Conservation (phyloP, 92 coral and sea anemone genomes). For the Bergia puertoricense region DNA sequence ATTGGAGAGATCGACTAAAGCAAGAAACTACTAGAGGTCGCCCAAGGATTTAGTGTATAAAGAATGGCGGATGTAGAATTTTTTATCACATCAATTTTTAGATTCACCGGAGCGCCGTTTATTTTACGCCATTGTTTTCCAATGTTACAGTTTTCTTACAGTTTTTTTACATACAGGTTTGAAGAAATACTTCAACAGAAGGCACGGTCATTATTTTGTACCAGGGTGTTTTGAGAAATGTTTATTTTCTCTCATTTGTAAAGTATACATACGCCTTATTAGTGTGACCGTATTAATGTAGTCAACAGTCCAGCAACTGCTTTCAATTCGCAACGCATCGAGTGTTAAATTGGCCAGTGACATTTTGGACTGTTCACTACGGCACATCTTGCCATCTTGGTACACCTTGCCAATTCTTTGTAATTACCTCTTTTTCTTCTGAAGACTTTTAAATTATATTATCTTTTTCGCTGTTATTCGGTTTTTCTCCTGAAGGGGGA, state of each 20-base stretch:
- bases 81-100: constrained; percentile 1
- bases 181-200: background rate
- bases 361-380: background rate
- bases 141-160: background rate
- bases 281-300: background rate
- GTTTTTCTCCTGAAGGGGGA: background rate
- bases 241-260: background rate
- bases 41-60: background rate
- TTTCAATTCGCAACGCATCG: background rate
- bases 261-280: background rate
- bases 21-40: background rate
- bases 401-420: background rate
- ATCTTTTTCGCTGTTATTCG: background rate
- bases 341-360: background rate
- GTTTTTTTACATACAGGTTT: background rate
- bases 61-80: background rate
- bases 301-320: background rate
- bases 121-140: background rate
- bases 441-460: background rate
- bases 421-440: background rate
- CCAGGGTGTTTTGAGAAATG: background rate
- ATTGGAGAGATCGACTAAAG: background rate
- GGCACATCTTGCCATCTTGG: background rate
- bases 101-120: background rate
- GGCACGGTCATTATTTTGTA: background rate